phyloP scores from a whole-genome alignment of 2,797 vertebrate genomes.

The Margarornis squamiger region DNA sequence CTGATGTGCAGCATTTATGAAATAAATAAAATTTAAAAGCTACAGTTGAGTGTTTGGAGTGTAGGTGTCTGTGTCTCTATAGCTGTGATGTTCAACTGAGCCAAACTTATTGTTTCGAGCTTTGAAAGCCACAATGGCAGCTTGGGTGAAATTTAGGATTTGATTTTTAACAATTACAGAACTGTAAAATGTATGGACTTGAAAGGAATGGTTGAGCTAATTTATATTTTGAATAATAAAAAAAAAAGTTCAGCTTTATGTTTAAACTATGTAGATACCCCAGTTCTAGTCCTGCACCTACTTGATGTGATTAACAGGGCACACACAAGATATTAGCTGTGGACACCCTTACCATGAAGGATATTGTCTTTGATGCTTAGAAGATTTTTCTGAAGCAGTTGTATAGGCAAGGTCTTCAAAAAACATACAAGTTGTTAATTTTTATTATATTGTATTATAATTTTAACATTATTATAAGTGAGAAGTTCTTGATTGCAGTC shows the following conservation, averaged over 20 bases:
- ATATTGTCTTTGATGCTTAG: background rate
- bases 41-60: background rate
- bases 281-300: background rate
- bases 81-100: background rate
- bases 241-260: background rate
- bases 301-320: background rate
- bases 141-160: background rate
- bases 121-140: background rate
- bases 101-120: background rate
- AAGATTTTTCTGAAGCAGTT: background rate
- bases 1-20: background rate
- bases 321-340: background rate
- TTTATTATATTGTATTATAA: background rate
- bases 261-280: background rate
- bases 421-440: background rate
- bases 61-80: background rate
- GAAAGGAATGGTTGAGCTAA: background rate
- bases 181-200: background rate
- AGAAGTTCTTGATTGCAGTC: background rate
- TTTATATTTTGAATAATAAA: background rate
- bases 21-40: conserved; percentile 2
- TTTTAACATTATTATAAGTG: background rate
- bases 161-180: background rate
- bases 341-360: background rate
- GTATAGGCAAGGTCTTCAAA: background rate